Evolutionary conservation across 2,888 invertebrate species (phyloP).

Genomic region (Chalcosyrphus nemorum): DNA sequence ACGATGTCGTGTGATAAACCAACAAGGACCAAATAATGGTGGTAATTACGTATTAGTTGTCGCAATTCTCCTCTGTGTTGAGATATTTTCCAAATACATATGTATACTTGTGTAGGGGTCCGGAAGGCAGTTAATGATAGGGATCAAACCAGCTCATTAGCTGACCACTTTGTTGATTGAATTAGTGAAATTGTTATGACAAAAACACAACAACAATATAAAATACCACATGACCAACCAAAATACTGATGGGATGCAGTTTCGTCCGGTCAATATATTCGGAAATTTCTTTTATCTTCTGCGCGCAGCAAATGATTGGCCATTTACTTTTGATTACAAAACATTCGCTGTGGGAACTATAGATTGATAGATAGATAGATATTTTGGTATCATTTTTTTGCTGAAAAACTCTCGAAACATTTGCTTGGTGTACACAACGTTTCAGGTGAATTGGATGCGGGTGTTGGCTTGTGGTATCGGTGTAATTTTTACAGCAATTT

Average conservation of each 20-base stretch:
- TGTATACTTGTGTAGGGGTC: not conserved
- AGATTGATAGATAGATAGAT: too few relatives aligned
- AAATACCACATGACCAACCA: not conserved
- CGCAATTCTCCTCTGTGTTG: not conserved
- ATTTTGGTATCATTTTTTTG: not conserved
- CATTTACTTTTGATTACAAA: not conserved
- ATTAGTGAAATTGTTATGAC: not conserved
- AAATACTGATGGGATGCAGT: not conserved
- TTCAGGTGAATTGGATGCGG: too few relatives aligned
- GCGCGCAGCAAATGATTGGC: not conserved
- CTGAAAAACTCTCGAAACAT: not conserved
- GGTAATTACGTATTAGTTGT: slow-evolving; percentile 45
- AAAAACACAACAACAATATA: not conserved
- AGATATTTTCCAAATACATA: slow-evolving; percentile 4
- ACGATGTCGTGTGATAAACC: not conserved
- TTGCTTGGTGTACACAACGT: not conserved
- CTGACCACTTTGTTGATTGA: slow-evolving; percentile 6
- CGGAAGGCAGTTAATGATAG: not conserved
- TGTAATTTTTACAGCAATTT: too few relatives aligned
- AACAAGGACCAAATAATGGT: not conserved
- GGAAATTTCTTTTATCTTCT: not conserved
- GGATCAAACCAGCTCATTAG: slow-evolving; percentile 13
- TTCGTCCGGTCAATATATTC: not conserved
- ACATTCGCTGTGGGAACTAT: too few relatives aligned
- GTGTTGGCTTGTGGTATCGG: too few relatives aligned